These are phyloP conservation scores for Rousettus leschenaultii DNA, from an alignment of 2,113 vertebrate genomes.

Conservation along the genomic window DNA sequence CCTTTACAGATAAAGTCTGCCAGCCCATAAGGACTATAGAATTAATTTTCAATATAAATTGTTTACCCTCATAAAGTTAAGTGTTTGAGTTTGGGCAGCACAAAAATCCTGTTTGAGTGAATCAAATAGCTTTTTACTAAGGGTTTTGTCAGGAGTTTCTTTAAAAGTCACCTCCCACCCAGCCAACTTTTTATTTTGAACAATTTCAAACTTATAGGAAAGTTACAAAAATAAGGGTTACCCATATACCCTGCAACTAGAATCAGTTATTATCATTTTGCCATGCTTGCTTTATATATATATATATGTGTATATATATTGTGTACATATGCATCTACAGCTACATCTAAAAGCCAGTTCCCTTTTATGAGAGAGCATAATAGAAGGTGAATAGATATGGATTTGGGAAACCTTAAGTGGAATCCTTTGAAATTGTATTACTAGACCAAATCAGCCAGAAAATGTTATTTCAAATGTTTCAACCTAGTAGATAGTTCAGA, in stretches of 20 bases:
- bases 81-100: neutral
- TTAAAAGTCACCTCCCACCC: neutral
- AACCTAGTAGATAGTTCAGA: neutral
- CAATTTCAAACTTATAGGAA: neutral
- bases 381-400: neutral
- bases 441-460: neutral
- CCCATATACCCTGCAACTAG: neutral
- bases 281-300: neutral
- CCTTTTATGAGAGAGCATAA: neutral
- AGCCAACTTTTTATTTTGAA: neutral
- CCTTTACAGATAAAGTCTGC: slow-evolving; percentile 3
- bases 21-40: neutral
- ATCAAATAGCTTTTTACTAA: neutral
- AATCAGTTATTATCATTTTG: neutral
- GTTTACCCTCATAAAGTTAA: neutral
- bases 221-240: neutral
- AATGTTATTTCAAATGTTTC: neutral
- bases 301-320: neutral
- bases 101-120: neutral
- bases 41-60: slow-evolving; percentile 24
- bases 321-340: too few relatives aligned
- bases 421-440: neutral
- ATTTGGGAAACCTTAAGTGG: neutral
- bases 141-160: neutral
- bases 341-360: neutral